A percentile compares a stretch with the other conserved stretches of the same genome.
Evolutionary conservation across 2,888 invertebrate genomes (phyloP).

Genomic region (Oscheius sp.): DNA sequence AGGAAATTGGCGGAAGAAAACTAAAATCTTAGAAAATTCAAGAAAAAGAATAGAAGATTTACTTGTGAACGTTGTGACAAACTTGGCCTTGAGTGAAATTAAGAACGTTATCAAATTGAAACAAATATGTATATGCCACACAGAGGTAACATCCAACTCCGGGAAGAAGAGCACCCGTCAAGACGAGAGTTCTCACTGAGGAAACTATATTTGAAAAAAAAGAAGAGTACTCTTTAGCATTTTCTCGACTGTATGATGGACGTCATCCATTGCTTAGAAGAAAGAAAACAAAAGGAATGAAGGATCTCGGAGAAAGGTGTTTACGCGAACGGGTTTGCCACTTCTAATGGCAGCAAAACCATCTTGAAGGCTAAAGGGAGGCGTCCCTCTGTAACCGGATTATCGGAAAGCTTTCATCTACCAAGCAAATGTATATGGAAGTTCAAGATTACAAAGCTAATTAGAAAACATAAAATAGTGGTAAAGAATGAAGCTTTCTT

Average conservation of each 20-base stretch:
- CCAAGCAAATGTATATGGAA: no score
- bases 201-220: background rate
- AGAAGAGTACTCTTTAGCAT: background rate
- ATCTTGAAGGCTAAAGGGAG: conserved; percentile 23
- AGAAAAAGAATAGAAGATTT: background rate
- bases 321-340: conserved; percentile 22
- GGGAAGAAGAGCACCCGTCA: conserved; percentile 62
- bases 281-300: background rate
- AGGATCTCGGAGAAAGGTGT: conserved; percentile 1
- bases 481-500: no score
- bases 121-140: conserved; percentile 62
- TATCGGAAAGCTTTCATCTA: no score
- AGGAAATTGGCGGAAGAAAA: conserved; percentile 63
- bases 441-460: no score
- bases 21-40: conserved; percentile 36
- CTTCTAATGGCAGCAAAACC: conserved; percentile 14
- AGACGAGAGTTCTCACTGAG: conserved; percentile 45
- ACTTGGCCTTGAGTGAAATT: conserved; percentile 58
- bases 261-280: background rate
- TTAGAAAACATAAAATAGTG: no score
- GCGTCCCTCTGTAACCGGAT: background rate
- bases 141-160: conserved; percentile 65
- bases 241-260: conserved; percentile 9
- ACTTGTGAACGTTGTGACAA: conserved; percentile 61
- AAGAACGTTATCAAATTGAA: conserved; percentile 60